Conservation (phyloP, 2,797 vertebrate genomes). For the Gymnoscopelus braueri region DNA sequence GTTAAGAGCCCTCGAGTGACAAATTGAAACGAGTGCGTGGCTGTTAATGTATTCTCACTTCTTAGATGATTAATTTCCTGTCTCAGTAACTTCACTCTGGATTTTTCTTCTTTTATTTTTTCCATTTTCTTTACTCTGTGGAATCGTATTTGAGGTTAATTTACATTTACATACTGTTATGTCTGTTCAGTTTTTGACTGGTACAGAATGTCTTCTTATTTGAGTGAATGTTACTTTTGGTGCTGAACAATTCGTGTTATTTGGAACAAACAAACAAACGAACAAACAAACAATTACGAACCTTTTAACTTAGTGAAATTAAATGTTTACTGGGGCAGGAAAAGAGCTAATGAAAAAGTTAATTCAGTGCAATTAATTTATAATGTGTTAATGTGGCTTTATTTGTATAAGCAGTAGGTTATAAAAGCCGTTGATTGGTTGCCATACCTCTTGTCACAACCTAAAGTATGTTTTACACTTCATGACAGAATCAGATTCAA, state of each 20-base stretch:
- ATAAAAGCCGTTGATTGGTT: too few species aligned
- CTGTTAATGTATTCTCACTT: slow-evolving; percentile 4
- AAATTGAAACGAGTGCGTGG: slow-evolving; percentile 4
- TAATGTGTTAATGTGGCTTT: too few species aligned
- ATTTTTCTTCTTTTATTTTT: slow-evolving; percentile 2
- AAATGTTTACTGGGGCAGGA: too few species aligned
- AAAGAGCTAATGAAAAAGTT: too few species aligned
- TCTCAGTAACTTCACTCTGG: slow-evolving; percentile 16
- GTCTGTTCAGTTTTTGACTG: neutral
- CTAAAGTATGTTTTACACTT: too few species aligned
- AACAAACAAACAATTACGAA: too few species aligned
- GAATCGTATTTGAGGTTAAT: neutral
- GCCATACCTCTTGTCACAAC: too few species aligned
- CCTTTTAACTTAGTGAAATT: too few species aligned
- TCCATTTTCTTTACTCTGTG: neutral
- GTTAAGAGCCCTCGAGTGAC: slow-evolving; percentile 33
- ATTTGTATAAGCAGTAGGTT: too few species aligned
- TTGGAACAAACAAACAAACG: too few species aligned
- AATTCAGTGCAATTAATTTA: too few species aligned
- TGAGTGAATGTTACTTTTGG: neutral
- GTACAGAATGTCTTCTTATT: neutral
- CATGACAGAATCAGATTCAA: too few species aligned
- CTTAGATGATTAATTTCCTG: slow-evolving; percentile 16
- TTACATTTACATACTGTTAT: neutral
- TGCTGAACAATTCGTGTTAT: neutral